Conservation (phyloP, 2,113 vertebrate species). For the Nesogale talazaci region DNA sequence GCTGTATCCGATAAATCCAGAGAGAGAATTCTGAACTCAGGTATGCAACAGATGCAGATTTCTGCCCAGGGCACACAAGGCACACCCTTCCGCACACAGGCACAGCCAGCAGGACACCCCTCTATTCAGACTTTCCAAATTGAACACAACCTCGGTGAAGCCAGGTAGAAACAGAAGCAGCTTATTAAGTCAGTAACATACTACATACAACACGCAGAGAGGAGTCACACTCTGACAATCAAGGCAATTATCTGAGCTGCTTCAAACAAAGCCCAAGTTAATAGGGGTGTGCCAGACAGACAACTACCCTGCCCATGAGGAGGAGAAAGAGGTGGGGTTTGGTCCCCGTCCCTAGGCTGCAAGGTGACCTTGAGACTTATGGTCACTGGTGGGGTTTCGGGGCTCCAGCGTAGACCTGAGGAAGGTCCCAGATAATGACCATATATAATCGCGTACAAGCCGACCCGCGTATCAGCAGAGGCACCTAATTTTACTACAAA, state of each 20-base stretch:
- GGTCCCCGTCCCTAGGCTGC: background rate
- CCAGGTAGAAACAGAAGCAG: slow-evolving; percentile 50
- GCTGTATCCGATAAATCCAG: slow-evolving; percentile 60
- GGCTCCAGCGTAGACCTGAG: background rate
- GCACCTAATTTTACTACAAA: too few relatives aligned
- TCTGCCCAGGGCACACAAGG: slow-evolving; percentile 41
- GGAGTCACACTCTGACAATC: slow-evolving; percentile 39
- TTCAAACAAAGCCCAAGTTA: background rate
- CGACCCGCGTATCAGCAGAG: too few relatives aligned
- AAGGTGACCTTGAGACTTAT: slow-evolving; percentile 70
- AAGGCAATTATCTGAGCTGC: background rate
- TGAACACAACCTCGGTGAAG: slow-evolving; percentile 57
- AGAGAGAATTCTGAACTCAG: slow-evolving; percentile 64
- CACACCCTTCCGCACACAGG: background rate
- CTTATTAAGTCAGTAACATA: slow-evolving; percentile 20
- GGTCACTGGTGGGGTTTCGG: slow-evolving; percentile 42
- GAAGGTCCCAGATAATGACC: slow-evolving; percentile 57
- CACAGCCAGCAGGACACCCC: background rate
- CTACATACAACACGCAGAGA: background rate
- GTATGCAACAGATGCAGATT: slow-evolving; percentile 47
- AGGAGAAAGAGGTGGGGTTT: background rate
- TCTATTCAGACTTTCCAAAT: slow-evolving; percentile 23
- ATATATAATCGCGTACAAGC: too few relatives aligned
- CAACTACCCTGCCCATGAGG: background rate
- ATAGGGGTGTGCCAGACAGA: rapidly evolving